phyloP scores from a whole-genome alignment of 2,888 invertebrate species.

The Drosophila prostipennis region DNA sequence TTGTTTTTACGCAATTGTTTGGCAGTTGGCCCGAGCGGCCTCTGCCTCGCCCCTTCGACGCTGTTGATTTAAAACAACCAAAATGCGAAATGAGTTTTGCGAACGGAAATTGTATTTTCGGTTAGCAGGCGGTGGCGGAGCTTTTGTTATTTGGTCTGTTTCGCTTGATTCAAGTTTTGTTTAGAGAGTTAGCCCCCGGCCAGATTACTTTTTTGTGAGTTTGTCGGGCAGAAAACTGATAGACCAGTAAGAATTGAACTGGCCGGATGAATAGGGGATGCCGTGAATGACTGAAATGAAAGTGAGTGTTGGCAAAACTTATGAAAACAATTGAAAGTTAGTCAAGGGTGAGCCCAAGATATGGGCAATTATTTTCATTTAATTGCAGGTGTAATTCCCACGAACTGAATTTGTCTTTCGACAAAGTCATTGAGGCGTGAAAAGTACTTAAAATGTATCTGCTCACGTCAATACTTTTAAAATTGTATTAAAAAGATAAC shows the following conservation, averaged over 20 bases:
- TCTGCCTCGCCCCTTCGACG: slow-evolving; percentile 33
- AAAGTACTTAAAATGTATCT: background rate
- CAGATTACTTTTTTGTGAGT: slow-evolving; percentile 44
- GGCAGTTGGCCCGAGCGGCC: slow-evolving; percentile 63
- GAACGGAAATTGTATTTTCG: slow-evolving; percentile 77
- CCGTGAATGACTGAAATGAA: slow-evolving; percentile 2
- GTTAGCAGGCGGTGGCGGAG: slow-evolving; percentile 55
- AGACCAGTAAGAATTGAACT: slow-evolving; percentile 6
- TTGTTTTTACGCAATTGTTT: slow-evolving; percentile 78
- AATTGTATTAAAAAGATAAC: background rate
- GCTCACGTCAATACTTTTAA: background rate
- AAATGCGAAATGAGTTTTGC: slow-evolving; percentile 75
- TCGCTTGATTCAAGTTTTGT: slow-evolving; percentile 47
- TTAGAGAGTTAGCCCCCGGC: slow-evolving; percentile 36
- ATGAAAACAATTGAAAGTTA: slow-evolving; percentile 30
- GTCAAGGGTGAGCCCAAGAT: slow-evolving; percentile 5
- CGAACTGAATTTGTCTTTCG: background rate
- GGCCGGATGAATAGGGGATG: background rate
- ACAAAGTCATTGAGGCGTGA: background rate
- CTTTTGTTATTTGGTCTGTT: slow-evolving; percentile 43
- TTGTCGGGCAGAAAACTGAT: slow-evolving; percentile 18
- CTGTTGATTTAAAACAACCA: slow-evolving; percentile 79
- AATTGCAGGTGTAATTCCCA: background rate
- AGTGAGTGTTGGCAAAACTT: slow-evolving; percentile 12
- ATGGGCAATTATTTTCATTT: slow-evolving; percentile 17